A percentile compares a stretch with the other conserved stretches of the same genome.
phyloP scores from a whole-genome alignment of 2,888 invertebrate species.

The Diabrotica balteata region DNA sequence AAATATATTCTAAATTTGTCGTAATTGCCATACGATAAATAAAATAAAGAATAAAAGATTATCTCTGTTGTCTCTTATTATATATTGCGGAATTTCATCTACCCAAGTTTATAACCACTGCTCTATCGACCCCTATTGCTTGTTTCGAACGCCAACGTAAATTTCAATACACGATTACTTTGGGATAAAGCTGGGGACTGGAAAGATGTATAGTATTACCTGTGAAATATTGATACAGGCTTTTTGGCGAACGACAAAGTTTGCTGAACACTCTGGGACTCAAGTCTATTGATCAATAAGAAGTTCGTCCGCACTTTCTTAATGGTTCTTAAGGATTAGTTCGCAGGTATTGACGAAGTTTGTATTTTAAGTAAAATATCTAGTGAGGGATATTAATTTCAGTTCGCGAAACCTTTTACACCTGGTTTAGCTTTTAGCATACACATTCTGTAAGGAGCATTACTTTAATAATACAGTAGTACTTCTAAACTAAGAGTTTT shows the following conservation, averaged over 20 bases:
- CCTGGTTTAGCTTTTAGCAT: too few relatives aligned
- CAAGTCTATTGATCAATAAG: not conserved
- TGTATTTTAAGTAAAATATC: not conserved
- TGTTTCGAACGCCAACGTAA: not conserved
- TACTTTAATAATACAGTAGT: too few relatives aligned
- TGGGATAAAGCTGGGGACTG: not conserved
- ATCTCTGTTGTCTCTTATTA: too few relatives aligned
- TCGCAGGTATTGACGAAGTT: not conserved
- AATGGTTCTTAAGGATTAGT: constrained; percentile 1
- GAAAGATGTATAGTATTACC: constrained; percentile 8
- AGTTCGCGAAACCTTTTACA: too few relatives aligned
- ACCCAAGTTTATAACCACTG: too few relatives aligned
- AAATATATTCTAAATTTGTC: too few relatives aligned
- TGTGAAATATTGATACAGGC: constrained; percentile 3
- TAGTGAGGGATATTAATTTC: too few relatives aligned
- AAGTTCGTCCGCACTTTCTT: constrained; percentile 1
- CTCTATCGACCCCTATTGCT: not conserved
- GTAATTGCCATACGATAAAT: too few relatives aligned
- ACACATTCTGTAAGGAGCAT: too few relatives aligned
- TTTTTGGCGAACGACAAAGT: constrained; percentile 1
- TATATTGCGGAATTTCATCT: too few relatives aligned
- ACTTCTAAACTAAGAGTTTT: too few relatives aligned
- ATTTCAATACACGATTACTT: constrained; percentile 10
- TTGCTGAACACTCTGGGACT: not conserved
- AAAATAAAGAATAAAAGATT: too few relatives aligned